A percentile compares a stretch with the other conserved stretches of the same genome.
phyloP scores from a whole-genome alignment of 2,113 vertebrate genomes.

The Notechis scutatus region DNA sequence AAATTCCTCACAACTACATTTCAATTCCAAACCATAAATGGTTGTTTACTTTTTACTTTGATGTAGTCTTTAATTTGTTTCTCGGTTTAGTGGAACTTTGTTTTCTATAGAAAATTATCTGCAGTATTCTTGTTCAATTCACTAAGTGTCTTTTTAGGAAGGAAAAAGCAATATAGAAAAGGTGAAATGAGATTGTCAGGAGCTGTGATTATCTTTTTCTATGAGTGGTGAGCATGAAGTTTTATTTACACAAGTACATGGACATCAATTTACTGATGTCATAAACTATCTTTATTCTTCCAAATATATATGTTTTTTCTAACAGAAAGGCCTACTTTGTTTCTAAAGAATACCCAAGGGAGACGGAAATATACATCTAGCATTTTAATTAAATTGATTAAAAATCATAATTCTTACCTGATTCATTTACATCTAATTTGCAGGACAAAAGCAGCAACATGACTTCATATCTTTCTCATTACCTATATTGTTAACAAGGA shows the following conservation, averaged over 20 bases:
- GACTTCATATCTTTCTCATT: neutral
- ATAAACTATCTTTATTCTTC: neutral
- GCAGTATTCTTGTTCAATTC: neutral
- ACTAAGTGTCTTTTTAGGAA: neutral
- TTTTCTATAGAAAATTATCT: neutral
- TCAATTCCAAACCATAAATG: too few species aligned
- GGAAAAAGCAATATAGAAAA: neutral
- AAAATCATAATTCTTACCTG: slow-evolving; percentile 23
- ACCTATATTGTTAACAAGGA: neutral
- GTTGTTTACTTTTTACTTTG: neutral
- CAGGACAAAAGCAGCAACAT: neutral
- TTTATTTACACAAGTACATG: neutral
- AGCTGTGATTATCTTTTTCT: neutral
- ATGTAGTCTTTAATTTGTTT: neutral
- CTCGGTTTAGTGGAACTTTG: neutral
- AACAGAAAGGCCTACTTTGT: neutral
- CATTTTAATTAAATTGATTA: slow-evolving; percentile 2
- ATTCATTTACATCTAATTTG: slow-evolving; percentile 7
- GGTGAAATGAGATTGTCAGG: neutral
- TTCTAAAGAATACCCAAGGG: neutral
- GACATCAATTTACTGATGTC: neutral
- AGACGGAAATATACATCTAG: neutral
- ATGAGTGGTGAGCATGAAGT: neutral
- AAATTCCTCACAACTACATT: neutral
- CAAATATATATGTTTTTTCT: neutral